Percentiles rank a stretch among this genome's conserved stretches.
Conservation (phyloP, 1,140 invertebrate species). For the Scaptomyza montana region DNA sequence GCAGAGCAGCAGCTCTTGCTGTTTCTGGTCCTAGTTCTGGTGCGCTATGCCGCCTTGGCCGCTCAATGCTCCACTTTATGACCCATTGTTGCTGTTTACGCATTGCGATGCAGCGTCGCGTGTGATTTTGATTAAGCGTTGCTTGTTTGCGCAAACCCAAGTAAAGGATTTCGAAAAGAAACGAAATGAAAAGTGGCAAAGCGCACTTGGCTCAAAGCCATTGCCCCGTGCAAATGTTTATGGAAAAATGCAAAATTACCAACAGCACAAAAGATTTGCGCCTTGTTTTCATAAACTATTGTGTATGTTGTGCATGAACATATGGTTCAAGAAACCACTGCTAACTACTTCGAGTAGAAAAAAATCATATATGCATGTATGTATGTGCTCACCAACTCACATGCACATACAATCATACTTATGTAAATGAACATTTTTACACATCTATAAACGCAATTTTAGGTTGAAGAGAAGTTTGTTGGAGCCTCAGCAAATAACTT, state of each 20-base stretch:
- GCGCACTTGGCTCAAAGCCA: constrained; percentile 21
- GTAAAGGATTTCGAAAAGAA: constrained; percentile 16
- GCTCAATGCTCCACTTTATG: constrained; percentile 57
- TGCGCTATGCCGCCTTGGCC: constrained; percentile 33
- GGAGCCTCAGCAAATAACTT: constrained; percentile 19
- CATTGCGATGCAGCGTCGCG: constrained; percentile 68
- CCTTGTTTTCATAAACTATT: not conserved
- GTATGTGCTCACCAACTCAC: not conserved
- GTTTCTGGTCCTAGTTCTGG: constrained; percentile 1
- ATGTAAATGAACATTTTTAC: constrained; percentile 4
- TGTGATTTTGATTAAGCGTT: constrained; percentile 79
- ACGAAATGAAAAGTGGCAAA: constrained; percentile 50
- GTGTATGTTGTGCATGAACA: not conserved
- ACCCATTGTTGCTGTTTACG: constrained; percentile 65
- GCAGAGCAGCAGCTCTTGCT: not conserved
- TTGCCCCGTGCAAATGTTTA: constrained; percentile 15
- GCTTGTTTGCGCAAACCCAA: constrained; percentile 52
- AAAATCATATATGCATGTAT: not conserved
- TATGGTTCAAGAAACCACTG: not conserved
- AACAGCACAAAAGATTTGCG: constrained; percentile 39
- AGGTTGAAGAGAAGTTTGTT: not conserved
- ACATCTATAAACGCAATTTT: not conserved
- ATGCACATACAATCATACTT: not conserved
- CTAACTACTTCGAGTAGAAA: not conserved
- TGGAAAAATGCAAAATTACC: constrained; percentile 55